Conservation (phyloP, 2,797 vertebrate species). For the Pangasius larnaudii region DNA sequence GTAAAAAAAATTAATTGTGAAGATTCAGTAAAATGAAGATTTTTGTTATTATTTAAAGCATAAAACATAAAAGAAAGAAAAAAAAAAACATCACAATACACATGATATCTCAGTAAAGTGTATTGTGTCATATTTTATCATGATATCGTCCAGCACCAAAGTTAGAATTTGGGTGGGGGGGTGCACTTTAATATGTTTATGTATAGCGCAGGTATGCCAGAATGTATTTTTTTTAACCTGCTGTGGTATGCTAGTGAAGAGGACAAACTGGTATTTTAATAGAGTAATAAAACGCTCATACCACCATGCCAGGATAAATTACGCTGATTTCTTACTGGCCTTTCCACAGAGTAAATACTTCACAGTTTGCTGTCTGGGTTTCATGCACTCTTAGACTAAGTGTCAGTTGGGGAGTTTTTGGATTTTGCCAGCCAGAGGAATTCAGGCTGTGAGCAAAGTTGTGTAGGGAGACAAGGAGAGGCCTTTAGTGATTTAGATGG, state of each 20-base stretch:
- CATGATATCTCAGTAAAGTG: neutral
- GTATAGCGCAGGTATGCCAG: constrained; percentile 11
- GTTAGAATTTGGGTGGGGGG: neutral
- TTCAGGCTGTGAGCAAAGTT: constrained; percentile 48
- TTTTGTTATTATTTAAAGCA: neutral
- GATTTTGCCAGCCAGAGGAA: constrained; percentile 47
- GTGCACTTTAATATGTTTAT: neutral
- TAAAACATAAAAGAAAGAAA: neutral
- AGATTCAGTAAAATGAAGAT: neutral
- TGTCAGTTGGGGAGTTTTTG: constrained; percentile 52
- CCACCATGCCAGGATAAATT: constrained; percentile 59
- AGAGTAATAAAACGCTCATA: constrained; percentile 46
- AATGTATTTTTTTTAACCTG: constrained; percentile 45
- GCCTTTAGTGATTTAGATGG: constrained; percentile 23
- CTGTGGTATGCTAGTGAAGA: constrained; percentile 22
- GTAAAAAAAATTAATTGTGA: neutral
- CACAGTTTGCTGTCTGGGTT: constrained; percentile 61
- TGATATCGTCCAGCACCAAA: neutral
- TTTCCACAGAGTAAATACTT: constrained; percentile 58
- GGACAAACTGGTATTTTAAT: constrained; percentile 47
- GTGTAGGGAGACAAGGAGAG: constrained; percentile 33
- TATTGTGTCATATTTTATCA: neutral
- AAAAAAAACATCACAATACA: neutral
- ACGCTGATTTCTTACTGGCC: constrained; percentile 57
- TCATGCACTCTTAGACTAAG: constrained; percentile 55